Evolutionary conservation across 1,140 invertebrate genomes (phyloP), one percentile per base, ranked within the genome.

Genomic region (Penaeus chinensis): DNA sequence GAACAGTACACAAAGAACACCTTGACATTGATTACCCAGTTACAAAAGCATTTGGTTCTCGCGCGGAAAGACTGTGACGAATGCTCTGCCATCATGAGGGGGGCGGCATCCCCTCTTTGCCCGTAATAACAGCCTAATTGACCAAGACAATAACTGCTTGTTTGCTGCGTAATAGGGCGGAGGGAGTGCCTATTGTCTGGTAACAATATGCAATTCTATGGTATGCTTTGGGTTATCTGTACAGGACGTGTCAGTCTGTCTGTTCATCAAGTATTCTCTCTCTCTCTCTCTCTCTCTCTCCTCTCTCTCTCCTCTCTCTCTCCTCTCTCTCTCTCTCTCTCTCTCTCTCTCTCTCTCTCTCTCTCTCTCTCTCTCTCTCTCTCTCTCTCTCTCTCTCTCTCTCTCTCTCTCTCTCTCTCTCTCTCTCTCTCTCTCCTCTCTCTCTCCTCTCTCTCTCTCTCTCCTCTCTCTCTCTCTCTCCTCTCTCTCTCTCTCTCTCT

Each of bases 241-340:
- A 22, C 24, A 27, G 47, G 2, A 20, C 5, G 5, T 54, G 77
- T n/a, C 47, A 24, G 16, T 32, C 47, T 47, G 32, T n/a, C 37
- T 60, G 22, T 78, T 3, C n/a, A 54, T 13, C 54, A 54, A 13
- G 11, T 11, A 1, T 27, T 42, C 37, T 79, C 77, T 79, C 42
- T 54, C 77, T 79, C 77, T 79, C 77, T 79, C 77, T 79, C 37
- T 79, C 77, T 79, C 77, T 79, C 27, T 42, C 76, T 78, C 27
- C 76, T 78, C 76, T 78, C 27, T 78, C 32, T 78, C 76, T 78
- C 76, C 76, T 78, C n/a, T 79, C 77, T 79, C 77, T 79, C 77
- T 60, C 42, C 77, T 79, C 42, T 79, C 77, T 79, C 42, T 79
- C 77, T 79, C 77, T 79, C 42, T 79, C 42, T 79, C 77, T 79